Evolutionary conservation across 2,797 vertebrate genomes (phyloP), one percentile per base, ranked within the genome.

Genomic region (Myotis findleyi): DNA sequence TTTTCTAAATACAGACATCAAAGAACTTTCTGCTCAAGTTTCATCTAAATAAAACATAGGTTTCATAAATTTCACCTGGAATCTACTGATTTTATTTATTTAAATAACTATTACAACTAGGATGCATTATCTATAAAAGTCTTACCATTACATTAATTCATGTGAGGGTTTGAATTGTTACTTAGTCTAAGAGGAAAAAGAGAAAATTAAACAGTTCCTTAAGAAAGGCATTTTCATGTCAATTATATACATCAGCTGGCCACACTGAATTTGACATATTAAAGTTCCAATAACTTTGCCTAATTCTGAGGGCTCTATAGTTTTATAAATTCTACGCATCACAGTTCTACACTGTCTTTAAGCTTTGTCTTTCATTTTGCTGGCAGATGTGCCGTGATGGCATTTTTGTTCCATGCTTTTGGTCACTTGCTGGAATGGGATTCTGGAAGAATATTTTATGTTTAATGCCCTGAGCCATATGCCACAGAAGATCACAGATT

Each of bases 401-500:
- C 49, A 77, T 59, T 36, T 41, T 9, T 79, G 21, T 68, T 72
- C 25, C 8, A 6, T 8, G 53, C 23, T 36, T 38, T 36, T 4
- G 25, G 49, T 76, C 57, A 51, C 44, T 47, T 59, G 20, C 11
- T 44, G 57, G 53, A n/a, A 7, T n/a, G 2, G 36, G 16, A 87
- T 41, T 83, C 53, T 87, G n/a, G n/a, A 72, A 89, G 77, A 82
- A 57, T 73, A 71, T 49, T 84, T 76, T 57, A 55, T 17, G 64
- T 44, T 53, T 66, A 62, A 91, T 62, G 41, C 89, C 59, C 68
- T 12, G 16, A 87, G 83, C 59, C 75, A 89, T 47, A 66, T 95
- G 91, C 83, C 89, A 92, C 1, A 64, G 85, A 81, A 80, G 66
- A 95, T 84, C 83, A 80, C 47, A 27, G 38, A 83, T 69, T 76